phyloP scores from a whole-genome alignment of 2,888 invertebrate genomes.

The Rhynchonema sp. region DNA sequence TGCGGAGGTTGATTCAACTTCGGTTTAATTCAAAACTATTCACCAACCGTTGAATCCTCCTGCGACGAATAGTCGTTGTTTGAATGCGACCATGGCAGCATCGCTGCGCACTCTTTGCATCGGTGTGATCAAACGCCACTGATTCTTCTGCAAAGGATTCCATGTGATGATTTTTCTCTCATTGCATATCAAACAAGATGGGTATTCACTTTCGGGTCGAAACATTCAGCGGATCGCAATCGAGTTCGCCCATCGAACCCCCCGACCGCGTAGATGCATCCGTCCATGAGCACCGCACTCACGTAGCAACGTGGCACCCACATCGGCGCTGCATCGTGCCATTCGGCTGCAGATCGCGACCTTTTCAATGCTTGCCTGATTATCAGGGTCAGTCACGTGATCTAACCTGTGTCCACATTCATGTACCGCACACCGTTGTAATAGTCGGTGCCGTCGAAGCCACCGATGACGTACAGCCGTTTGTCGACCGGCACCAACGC shows the following conservation, averaged over 20 bases:
- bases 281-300: conserved; percentile 49
- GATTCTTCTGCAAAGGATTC: too few species aligned
- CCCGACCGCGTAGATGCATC: conserved; percentile 49
- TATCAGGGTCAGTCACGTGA: background rate
- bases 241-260: conserved; percentile 56
- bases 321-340: conserved; percentile 9
- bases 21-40: conserved; percentile 41
- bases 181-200: too few species aligned
- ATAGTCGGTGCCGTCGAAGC: conserved; percentile 33
- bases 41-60: conserved; percentile 63
- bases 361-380: background rate
- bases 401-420: background rate
- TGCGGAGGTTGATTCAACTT: background rate
- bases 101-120: conserved; percentile 58
- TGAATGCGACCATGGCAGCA: conserved; percentile 50
- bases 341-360: background rate
- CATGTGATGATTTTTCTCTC: too few species aligned
- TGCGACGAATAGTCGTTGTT: conserved; percentile 38
- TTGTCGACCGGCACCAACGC: conserved; percentile 38
- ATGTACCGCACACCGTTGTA: conserved; percentile 15
- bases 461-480: conserved; percentile 32
- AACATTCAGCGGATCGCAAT: conserved; percentile 44
- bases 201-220: background rate
- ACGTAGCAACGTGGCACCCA: conserved; percentile 49
- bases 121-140: conserved; percentile 54